These are phyloP conservation scores for Mizuhopecten yessoensis DNA, from an alignment of 1,140 invertebrate species.

Conservation along the genomic window DNA sequence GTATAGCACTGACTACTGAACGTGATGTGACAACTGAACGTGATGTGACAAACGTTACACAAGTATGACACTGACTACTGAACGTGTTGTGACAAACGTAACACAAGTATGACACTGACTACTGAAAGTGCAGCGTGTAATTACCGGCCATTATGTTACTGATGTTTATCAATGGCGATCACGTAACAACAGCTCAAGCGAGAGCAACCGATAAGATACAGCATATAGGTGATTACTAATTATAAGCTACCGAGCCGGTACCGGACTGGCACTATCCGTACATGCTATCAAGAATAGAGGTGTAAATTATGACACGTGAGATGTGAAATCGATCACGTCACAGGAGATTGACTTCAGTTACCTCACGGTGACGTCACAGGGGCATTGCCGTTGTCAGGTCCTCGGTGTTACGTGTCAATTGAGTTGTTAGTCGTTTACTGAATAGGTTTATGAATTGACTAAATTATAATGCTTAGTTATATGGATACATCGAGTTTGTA, in stretches of 20 bases:
- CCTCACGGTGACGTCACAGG: not conserved
- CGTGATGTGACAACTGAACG: too few species aligned
- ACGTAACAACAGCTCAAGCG: not conserved
- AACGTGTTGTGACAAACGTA: too few species aligned
- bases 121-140: not conserved
- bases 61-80: too few species aligned
- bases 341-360: not conserved
- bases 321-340: conserved; percentile 26
- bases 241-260: too few species aligned
- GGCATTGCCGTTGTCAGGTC: not conserved
- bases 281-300: not conserved
- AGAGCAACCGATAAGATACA: not conserved
- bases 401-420: not conserved
- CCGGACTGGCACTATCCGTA: not conserved
- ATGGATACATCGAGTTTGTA: too few species aligned
- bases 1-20: too few species aligned
- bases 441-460: too few species aligned
- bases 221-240: not conserved
- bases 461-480: too few species aligned
- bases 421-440: too few species aligned
- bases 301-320: conserved; percentile 38
- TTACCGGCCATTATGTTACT: not conserved
- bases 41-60: too few species aligned
- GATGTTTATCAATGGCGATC: not conserved
- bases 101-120: not conserved